Base-by-base conservation (phyloP, 2,888 invertebrate genomes). In the Gandaritis pyraliata region DNA sequence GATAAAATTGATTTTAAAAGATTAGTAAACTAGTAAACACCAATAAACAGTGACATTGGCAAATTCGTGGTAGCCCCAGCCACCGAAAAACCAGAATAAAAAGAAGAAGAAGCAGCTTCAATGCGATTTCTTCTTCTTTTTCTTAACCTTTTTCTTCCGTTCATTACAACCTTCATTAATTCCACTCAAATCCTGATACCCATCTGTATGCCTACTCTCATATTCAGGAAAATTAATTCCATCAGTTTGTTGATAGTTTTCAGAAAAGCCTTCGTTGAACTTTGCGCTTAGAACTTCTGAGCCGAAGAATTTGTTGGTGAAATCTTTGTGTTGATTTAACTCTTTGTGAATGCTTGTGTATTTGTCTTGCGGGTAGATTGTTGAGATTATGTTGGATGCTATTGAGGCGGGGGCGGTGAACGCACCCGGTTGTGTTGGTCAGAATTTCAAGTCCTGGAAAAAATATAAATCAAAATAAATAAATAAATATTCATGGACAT, bases 391-490 rank as follows among this genome's bases (percentile, higher is more conserved):
- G 78, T 90, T 91, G 62, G 87, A 83, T 54, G 92, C 92, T 64
- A 92, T 74, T 66, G 88, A 75, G 66, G 84, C 87, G 61, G 90
- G 89, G 80, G 87, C 78, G 65, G 88, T 75, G 71, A 89, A 83
- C 15, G 83, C 82, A 81, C 84, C 85, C 81, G 85, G 88, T 6
- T 85, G 86, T 71, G 83, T 77, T 78, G 93, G 94, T 94, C 94
- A 94, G 93, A 94, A 94, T 77, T 94, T 94, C 83, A 94, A 78
- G 72, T 94, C 94, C 92, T 93, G 81, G 23, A 45, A 45, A 46
- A 12, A 46, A n/a, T 23, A 13, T 1, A 3, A 46, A n/a, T 30
- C 1, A 30, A 30, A 8, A 6, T 30, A 29, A 4, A 29, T 29
- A 29, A 4, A 29, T 29, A 30, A 30, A 30, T 30, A 30, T 30